These are phyloP conservation scores for Pyrrhura leucotis DNA, from an alignment of 2,797 vertebrate genomes.

Conservation along the genomic window DNA sequence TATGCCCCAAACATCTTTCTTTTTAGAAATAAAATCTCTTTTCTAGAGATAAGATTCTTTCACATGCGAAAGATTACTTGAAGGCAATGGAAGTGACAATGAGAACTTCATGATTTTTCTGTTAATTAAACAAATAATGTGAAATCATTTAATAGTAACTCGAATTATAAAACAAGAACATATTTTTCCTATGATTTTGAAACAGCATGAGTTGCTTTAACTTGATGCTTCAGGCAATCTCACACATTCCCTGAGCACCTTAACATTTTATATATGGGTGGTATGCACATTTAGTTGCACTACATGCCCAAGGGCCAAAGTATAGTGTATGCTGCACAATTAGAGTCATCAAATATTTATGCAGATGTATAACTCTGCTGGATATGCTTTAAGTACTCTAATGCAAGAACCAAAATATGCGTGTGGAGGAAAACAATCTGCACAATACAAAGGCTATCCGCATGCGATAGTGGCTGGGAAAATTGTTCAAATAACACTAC, in stretches of 20 bases:
- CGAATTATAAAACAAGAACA: conserved; percentile 10
- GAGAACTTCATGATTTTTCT: background rate
- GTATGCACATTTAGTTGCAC: background rate
- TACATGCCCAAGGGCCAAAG: conserved; percentile 16
- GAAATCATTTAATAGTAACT: background rate
- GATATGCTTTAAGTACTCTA: background rate
- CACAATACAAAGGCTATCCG: background rate
- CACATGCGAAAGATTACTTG: background rate
- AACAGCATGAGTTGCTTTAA: conserved; percentile 22
- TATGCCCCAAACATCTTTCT: background rate
- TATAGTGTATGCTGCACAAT: background rate
- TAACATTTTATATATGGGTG: background rate
- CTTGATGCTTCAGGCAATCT: conserved; percentile 22
- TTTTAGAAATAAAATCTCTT: too few relatives aligned
- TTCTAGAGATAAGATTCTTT: conserved; percentile 16
- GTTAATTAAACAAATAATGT: conserved; percentile 20
- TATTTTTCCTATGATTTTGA: conserved; percentile 6
- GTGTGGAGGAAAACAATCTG: background rate
- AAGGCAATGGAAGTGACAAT: conserved; percentile 1
- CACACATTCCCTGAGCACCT: background rate
- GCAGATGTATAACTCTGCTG: conserved; percentile 2
- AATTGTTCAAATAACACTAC: background rate
- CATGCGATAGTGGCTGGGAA: background rate
- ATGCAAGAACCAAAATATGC: background rate
- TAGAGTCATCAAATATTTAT: conserved; percentile 62